Percentiles rank a stretch among this genome's conserved stretches.
Evolutionary conservation across 2,888 invertebrate species (phyloP).

Genomic region (Scaptomyza flava): DNA sequence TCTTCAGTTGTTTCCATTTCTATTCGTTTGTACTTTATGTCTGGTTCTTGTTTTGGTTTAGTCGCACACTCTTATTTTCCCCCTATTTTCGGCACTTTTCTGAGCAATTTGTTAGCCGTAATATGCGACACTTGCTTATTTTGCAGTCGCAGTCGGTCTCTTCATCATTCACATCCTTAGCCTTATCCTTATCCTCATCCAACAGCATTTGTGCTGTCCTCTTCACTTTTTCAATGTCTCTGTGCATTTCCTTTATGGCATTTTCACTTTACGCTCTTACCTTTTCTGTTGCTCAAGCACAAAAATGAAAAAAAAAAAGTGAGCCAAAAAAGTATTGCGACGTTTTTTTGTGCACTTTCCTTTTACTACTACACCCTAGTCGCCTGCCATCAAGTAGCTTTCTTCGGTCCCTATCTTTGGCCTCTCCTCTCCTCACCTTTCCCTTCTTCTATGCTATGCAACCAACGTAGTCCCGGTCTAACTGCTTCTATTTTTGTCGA

Average conservation of each 20-base stretch:
- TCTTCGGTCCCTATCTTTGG: background rate
- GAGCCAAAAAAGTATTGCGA: slow-evolving; percentile 28
- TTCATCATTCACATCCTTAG: slow-evolving; percentile 13
- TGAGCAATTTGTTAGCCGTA: slow-evolving; percentile 32
- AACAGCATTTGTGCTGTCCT: slow-evolving; percentile 21
- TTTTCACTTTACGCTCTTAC: slow-evolving; percentile 50
- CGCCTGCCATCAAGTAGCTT: slow-evolving; percentile 25
- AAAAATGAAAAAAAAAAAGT: slow-evolving; percentile 1
- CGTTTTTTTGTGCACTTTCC: slow-evolving; percentile 15
- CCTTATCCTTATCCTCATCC: slow-evolving; percentile 15
- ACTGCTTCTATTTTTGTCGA: slow-evolving; percentile 31
- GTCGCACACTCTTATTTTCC: too few species aligned
- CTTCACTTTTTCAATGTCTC: slow-evolving; percentile 18
- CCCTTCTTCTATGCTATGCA: background rate
- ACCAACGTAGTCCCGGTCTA: background rate
- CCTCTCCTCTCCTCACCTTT: background rate
- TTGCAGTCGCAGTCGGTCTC: slow-evolving; percentile 15
- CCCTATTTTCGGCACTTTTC: slow-evolving; percentile 6
- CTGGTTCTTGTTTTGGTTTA: background rate
- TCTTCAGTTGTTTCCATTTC: background rate
- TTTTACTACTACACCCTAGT: slow-evolving; percentile 16
- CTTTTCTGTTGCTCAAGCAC: slow-evolving; percentile 14
- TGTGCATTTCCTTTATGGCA: slow-evolving; percentile 64
- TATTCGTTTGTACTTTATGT: background rate
- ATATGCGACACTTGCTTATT: slow-evolving; percentile 42